Conservation (phyloP, 2,113 vertebrate genomes). For the Crypturellus undulatus region DNA sequence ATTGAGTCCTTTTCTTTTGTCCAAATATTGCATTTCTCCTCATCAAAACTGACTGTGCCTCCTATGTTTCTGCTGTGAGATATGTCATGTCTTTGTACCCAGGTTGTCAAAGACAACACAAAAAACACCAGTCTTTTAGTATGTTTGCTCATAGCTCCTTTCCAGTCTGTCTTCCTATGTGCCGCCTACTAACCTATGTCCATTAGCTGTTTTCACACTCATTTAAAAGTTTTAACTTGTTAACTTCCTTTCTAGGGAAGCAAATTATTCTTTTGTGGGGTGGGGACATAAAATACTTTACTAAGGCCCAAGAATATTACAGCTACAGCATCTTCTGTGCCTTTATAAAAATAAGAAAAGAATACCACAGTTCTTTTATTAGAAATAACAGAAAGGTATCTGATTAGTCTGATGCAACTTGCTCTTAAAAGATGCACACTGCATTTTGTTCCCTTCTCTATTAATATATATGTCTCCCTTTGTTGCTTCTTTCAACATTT, state of each 20-base stretch:
- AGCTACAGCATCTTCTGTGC: not conserved
- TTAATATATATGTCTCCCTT: not conserved
- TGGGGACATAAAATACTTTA: not conserved
- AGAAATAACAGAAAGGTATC: not conserved
- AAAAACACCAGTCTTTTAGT: not conserved
- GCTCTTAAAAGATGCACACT: not conserved
- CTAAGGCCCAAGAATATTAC: not conserved
- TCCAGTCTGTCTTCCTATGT: not conserved
- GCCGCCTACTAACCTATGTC: not conserved
- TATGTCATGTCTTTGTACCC: not conserved
- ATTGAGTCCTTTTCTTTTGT: not conserved
- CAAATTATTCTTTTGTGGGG: not conserved
- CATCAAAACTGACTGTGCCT: not conserved
- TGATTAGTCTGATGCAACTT: not conserved
- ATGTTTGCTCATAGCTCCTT: not conserved
- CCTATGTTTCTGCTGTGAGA: not conserved
- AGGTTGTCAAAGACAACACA: not conserved
- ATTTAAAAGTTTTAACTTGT: not conserved
- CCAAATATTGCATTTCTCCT: fast-evolving
- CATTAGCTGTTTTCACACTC: not conserved
- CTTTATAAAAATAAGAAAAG: not conserved
- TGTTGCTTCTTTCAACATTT: not conserved
- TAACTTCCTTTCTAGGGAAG: not conserved
- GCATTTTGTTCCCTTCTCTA: not conserved
- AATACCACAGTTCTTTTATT: not conserved